phyloP scores from a whole-genome alignment of 2,888 invertebrate species.

The Poecilobothrus nobilitatus region DNA sequence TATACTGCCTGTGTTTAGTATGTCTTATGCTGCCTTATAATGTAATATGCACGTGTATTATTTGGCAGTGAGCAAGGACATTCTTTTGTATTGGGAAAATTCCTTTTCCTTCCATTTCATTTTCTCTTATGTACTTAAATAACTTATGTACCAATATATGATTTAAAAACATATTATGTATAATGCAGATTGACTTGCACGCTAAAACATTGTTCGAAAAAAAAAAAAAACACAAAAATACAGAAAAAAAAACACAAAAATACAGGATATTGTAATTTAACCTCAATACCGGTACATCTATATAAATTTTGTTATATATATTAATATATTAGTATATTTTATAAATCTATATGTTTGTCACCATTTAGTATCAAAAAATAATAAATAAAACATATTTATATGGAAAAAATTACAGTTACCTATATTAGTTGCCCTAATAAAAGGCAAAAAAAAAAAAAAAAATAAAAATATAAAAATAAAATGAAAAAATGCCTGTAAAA shows the following conservation, averaged over 20 bases:
- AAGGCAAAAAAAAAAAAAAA: not conserved
- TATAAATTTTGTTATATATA: no score
- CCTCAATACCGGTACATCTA: not conserved
- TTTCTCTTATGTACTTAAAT: no score
- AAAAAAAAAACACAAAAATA: not conserved
- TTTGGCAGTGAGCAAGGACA: slow-evolving; percentile 2
- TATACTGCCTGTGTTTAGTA: no score
- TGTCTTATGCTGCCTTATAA: no score
- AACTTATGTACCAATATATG: no score
- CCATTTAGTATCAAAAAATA: no score
- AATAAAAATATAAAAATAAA: not conserved
- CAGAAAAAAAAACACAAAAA: no score
- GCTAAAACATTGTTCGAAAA: not conserved
- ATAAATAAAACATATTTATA: no score
- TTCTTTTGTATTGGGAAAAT: not conserved
- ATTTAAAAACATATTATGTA: no score
- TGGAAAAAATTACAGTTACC: not conserved
- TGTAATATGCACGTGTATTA: not conserved
- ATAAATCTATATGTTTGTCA: no score
- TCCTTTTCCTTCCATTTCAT: no score
- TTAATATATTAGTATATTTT: no score
- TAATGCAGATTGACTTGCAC: slow-evolving; percentile 4
- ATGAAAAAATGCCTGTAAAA: not conserved
- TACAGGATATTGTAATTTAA: not conserved
- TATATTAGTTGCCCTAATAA: not conserved